phyloP scores from a whole-genome alignment of 2,797 vertebrate genomes.

The Microcaecilia unicolor region DNA sequence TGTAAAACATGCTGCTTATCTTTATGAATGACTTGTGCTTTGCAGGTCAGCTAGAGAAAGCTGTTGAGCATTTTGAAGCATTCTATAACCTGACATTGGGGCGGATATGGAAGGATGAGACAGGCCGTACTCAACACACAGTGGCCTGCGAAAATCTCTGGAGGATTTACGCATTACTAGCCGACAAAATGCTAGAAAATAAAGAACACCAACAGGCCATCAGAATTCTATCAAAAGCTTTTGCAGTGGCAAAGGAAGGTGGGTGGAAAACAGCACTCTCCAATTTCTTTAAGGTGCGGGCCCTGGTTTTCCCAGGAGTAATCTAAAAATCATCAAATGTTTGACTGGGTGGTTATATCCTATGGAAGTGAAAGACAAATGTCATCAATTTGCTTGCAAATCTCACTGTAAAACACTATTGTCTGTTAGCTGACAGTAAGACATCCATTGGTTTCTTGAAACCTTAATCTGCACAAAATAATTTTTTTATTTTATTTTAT shows the following conservation, averaged over 20 bases:
- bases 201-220: constrained; percentile 57
- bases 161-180: constrained; percentile 54
- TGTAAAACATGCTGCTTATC: constrained; percentile 7
- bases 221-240: constrained; percentile 61
- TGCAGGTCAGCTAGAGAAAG: constrained; percentile 57
- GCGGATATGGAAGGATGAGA: constrained; percentile 45
- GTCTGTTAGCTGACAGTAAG: constrained; percentile 29
- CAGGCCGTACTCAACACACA: constrained; percentile 35
- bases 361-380: constrained; percentile 50
- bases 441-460: constrained; percentile 37
- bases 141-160: constrained; percentile 48
- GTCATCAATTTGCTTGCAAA: constrained; percentile 33
- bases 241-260: constrained; percentile 59
- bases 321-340: constrained; percentile 28
- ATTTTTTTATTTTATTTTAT: too few species aligned
- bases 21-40: constrained; percentile 26
- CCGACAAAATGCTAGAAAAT: constrained; percentile 57
- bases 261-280: constrained; percentile 37
- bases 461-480: too few species aligned
- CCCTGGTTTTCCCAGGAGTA: constrained; percentile 28
- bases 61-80: constrained; percentile 61
- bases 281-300: constrained; percentile 18
- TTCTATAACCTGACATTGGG: constrained; percentile 59
- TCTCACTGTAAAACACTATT: constrained; percentile 34
- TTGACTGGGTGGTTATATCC: constrained; percentile 41